These are phyloP conservation scores for Oxystoma pomonae DNA, from an alignment of 2,888 invertebrate species.

Conservation along the genomic window DNA sequence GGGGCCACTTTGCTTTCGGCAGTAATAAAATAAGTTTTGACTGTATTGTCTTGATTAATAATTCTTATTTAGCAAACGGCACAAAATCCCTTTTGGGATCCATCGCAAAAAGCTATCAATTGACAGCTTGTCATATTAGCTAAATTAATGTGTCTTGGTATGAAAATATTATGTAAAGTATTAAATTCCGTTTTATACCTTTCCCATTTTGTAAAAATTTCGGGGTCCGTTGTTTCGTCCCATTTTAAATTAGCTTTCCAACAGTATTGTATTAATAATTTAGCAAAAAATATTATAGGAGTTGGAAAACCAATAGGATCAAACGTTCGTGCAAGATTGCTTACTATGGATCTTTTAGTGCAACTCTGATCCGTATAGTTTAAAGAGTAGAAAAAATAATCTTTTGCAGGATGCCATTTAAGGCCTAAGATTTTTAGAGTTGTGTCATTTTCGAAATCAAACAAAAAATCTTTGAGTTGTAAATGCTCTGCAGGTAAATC, in stretches of 20 bases:
- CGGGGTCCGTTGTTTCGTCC: neutral
- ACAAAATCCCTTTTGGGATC: neutral
- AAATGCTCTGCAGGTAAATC: too few species aligned
- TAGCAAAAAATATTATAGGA: neutral
- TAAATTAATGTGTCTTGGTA: neutral
- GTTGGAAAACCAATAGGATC: neutral
- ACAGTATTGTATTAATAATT: too few species aligned
- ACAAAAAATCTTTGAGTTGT: too few species aligned
- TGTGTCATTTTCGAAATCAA: too few species aligned
- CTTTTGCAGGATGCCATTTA: too few species aligned
- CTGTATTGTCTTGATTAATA: neutral
- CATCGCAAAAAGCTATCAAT: neutral
- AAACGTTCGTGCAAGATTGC: neutral
- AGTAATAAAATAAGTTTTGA: neutral
- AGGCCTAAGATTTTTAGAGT: too few species aligned
- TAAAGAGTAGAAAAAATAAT: neutral
- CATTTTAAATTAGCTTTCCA: too few species aligned
- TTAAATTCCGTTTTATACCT: too few species aligned
- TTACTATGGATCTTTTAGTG: neutral
- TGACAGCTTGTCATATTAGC: neutral
- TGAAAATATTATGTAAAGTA: too few species aligned
- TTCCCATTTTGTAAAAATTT: neutral
- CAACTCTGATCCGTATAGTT: neutral
- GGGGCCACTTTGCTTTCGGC: too few species aligned
- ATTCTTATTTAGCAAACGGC: neutral